Conservation (phyloP, 2,797 vertebrate species). For the Myiothlypis chrysogaster region DNA sequence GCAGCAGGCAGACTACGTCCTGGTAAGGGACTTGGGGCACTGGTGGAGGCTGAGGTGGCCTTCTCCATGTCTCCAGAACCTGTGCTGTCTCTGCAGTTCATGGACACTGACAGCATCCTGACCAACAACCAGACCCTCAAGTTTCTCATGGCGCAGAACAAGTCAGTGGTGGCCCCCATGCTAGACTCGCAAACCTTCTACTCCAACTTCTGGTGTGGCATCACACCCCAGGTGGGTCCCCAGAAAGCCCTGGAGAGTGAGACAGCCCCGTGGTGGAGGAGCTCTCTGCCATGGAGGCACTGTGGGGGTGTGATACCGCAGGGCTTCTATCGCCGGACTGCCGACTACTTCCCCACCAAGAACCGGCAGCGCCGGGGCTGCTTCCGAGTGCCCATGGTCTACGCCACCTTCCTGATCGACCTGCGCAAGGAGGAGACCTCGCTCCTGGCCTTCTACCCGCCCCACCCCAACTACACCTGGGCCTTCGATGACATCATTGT, state of each 20-base stretch:
- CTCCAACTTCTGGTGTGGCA: conserved; percentile 98
- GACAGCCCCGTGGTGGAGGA: not conserved
- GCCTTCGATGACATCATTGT: conserved; percentile 95
- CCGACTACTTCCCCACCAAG: conserved; percentile 94
- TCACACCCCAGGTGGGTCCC: conserved; percentile 90
- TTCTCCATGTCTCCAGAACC: fast-evolving
- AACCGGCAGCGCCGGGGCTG: conserved; percentile 88
- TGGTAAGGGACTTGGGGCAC: conserved; percentile 76
- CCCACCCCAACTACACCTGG: conserved; percentile 91
- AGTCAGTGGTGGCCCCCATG: conserved; percentile 91
- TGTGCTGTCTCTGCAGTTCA: conserved; percentile 72
- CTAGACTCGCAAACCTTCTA: conserved; percentile 93
- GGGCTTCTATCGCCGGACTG: conserved; percentile 94
- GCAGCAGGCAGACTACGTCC: conserved; percentile 88
- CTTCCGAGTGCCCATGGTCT: conserved; percentile 92
- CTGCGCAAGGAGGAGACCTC: conserved; percentile 83
- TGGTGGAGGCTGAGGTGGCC: not conserved
- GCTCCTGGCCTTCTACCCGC: conserved; percentile 87
- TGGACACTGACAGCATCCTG: conserved; percentile 92
- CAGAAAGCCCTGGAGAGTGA: not conserved
- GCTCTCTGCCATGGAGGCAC: not conserved
- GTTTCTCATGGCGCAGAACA: conserved; percentile 85
- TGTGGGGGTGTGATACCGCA: not conserved
- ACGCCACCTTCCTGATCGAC: conserved; percentile 89
- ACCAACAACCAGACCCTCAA: conserved; percentile 88